These are phyloP conservation scores for Chymomyza amoena DNA, from an alignment of 2,888 invertebrate species.

Conservation along the genomic window DNA sequence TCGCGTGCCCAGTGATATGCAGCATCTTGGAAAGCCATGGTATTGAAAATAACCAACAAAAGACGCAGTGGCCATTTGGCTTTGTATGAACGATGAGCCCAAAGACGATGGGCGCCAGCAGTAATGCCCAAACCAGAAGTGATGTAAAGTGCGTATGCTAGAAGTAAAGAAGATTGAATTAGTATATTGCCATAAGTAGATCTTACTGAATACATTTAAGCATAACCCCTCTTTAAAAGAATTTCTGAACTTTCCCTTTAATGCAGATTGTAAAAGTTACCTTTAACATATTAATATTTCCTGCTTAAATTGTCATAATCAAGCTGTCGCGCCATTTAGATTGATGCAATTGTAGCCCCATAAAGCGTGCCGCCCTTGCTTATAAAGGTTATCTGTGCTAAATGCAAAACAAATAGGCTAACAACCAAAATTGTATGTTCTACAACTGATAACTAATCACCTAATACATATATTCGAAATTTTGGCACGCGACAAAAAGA, in stretches of 20 bases:
- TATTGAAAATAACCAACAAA: slow-evolving; percentile 89
- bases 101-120: slow-evolving; percentile 96
- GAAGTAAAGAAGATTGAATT: slow-evolving; percentile 57
- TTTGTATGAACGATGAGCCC: slow-evolving; percentile 97
- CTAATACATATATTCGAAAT: slow-evolving; percentile 20
- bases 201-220: too few species aligned
- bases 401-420: slow-evolving; percentile 29
- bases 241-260: too few species aligned
- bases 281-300: too few species aligned
- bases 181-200: neutral
- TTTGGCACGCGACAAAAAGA: slow-evolving; percentile 46
- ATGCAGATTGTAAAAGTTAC: too few species aligned
- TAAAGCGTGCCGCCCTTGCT: neutral
- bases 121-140: slow-evolving; percentile 94
- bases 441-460: slow-evolving; percentile 47
- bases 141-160: slow-evolving; percentile 87
- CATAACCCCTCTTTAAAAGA: too few species aligned
- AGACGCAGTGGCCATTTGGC: slow-evolving; percentile 93
- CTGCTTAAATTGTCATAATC: too few species aligned
- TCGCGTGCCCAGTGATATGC: slow-evolving; percentile 89
- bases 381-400: slow-evolving; percentile 57
- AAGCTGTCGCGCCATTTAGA: slow-evolving; percentile 12
- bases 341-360: slow-evolving; percentile 12
- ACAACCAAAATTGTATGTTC: neutral
- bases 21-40: slow-evolving; percentile 93